Evolutionary conservation across 2,888 invertebrate genomes (phyloP), one percentile per base, ranked within the genome.

Genomic region (Elegia similella): DNA sequence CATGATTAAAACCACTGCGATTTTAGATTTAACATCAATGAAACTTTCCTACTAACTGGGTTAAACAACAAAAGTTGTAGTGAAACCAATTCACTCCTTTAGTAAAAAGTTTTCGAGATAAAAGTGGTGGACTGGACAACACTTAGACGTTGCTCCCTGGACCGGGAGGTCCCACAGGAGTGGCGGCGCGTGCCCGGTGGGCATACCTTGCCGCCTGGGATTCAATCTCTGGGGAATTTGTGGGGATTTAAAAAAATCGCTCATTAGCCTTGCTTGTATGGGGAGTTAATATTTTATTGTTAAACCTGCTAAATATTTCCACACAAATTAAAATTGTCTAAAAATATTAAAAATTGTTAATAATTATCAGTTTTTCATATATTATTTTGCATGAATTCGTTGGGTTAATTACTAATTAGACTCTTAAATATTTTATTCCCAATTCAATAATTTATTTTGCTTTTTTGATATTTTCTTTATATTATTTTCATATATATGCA

Each of bases 161-260:
- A 64, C 70, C 62, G 69, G 67, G 64, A 66, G 61, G 72, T 86
- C 85, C 86, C 86, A 60, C 67, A 80, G 85, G 86, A 80, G 52
- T 56, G 38, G 59, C 64, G 62, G 62, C 60, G 66, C 66, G 58
- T 30, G 66, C 60, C 59, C 72, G 62, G 59, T 71, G 82, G 80
- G 79, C 75, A 76, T 69, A 64, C 70, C 60, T 56, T 72, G 83
- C 73, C 88, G 80, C 88, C 70, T 78, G 90, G 90, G 90, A 90
- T 89, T 91, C 88, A 91, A 91, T 90, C 90, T 91, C 90, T 79
- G 66, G 90, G 90, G 90, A 91, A 90, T 91, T 91, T 64, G 66
- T 70, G 66, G 67, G 67, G 72, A 68, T 60, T 71, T 76, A 84
- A 88, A 91, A 88, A 88, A 46, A 86, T 75, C 12, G 38, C 7